Evolutionary conservation across 2,113 vertebrate species (phyloP), one percentile per base, ranked within the genome.

Genomic region (Cairina moschata): DNA sequence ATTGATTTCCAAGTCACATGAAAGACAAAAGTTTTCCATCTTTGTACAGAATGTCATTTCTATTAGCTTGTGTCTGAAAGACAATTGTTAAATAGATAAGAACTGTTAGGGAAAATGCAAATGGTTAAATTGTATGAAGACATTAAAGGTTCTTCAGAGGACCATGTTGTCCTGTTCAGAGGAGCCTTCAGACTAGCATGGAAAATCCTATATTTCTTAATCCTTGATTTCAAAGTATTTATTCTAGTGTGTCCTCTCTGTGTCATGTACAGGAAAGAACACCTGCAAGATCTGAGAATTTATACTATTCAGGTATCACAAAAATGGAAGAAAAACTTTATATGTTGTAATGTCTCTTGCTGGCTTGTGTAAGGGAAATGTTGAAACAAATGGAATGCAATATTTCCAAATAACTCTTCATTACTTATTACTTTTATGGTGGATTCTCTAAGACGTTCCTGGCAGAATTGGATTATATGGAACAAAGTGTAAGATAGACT

Each of bases 1-100:
- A 94, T 28, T 97, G 88, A 97, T 97, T 96, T 97, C 90, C 95
- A 88, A 96, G 85, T 91, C 93, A 91, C 34, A 71, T 76, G 88
- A 96, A 94, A 96, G 95, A 97, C 84, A 96, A 96, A 96, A 93
- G 78, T 91, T 92, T n/a, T 90, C 36, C 17, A 0, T 87, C 59
- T 91, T 66, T 32, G 40, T 83, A 66, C 56, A 83, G 82, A 86
- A 13, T 17, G 91, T 90, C 81, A 15, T 26, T 91, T 32, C 62
- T 38, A 48, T 50, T 88, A 91, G 23, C 55, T 73, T 18, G 74
- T 55, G 12, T 77, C 54, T 82, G 56, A 95, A 88, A 25, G 1
- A 9, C 23, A 56, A 65, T 58, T 96, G 17, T 92, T 91, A 83
- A 92, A 82, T 7, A 95, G 46, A 50, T 48, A 86, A 86, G 38